phyloP scores from a whole-genome alignment of 2,113 vertebrate genomes.

The Emydura subglobosa region DNA sequence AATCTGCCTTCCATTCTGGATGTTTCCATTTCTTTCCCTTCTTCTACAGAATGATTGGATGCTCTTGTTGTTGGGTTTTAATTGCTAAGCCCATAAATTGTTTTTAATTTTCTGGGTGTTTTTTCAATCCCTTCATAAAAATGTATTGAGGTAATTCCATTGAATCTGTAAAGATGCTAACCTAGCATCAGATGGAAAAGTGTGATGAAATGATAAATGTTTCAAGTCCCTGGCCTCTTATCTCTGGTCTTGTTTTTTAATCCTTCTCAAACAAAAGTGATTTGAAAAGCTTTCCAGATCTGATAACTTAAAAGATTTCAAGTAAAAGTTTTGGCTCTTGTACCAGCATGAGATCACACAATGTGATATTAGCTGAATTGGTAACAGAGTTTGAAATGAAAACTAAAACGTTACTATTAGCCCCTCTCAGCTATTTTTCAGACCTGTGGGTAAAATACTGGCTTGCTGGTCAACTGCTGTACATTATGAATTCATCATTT shows the following conservation, averaged over 20 bases:
- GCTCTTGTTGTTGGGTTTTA: not conserved
- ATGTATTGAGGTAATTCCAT: conserved; percentile 8
- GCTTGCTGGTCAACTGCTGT: not conserved
- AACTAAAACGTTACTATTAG: conserved; percentile 12
- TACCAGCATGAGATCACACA: conserved; percentile 68
- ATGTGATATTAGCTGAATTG: conserved; percentile 58
- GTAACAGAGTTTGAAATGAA: conserved; percentile 44
- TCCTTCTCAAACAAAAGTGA: conserved; percentile 59
- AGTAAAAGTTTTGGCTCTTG: conserved; percentile 70
- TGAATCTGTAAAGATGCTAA: conserved; percentile 48
- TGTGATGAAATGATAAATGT: conserved; percentile 66
- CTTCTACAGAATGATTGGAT: not conserved
- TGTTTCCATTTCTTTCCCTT: fast-evolving
- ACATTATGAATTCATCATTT: not conserved
- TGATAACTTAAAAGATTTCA: conserved; percentile 71
- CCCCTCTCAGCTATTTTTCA: conserved; percentile 18
- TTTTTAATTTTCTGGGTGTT: not conserved
- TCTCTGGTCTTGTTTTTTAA: conserved; percentile 12
- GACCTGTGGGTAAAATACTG: not conserved
- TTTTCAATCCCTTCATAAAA: not conserved
- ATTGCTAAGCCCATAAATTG: not conserved
- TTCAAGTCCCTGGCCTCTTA: conserved; percentile 65
- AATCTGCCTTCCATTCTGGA: not conserved
- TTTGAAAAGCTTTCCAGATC: conserved; percentile 71
- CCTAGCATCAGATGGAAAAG: conserved; percentile 44